Evolutionary conservation across 2,888 invertebrate genomes (phyloP).

Genomic region (Drosophila emarginata): DNA sequence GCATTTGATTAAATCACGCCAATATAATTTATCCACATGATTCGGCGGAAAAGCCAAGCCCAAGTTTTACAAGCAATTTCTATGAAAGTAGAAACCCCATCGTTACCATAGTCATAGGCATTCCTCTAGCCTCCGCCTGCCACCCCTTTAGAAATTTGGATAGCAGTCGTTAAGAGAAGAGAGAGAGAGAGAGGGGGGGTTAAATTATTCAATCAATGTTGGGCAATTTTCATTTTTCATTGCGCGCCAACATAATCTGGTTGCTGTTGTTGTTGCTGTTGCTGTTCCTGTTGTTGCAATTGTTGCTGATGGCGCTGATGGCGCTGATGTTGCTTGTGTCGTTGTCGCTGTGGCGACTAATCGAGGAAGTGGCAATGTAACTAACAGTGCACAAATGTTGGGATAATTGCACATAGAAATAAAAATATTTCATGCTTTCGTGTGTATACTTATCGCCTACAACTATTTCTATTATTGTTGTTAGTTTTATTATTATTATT

Average conservation of each 20-base stretch:
- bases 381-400: slow-evolving; percentile 1
- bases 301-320: slow-evolving; percentile 30
- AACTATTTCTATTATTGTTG: slow-evolving; percentile 27
- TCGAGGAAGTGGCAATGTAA: slow-evolving; percentile 61
- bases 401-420: slow-evolving; percentile 18
- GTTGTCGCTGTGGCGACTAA: slow-evolving; percentile 19
- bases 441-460: slow-evolving; percentile 31
- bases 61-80: slow-evolving; percentile 2
- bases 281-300: slow-evolving; percentile 25
- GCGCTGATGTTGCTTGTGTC: slow-evolving; percentile 6
- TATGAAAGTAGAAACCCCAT: slow-evolving; percentile 6
- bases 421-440: slow-evolving; percentile 22
- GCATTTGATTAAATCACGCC: slow-evolving; percentile 14
- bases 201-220: slow-evolving; percentile 76
- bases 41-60: slow-evolving; percentile 8
- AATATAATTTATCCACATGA: slow-evolving; percentile 12
- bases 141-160: not conserved
- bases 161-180: not conserved
- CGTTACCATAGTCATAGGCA: not conserved
- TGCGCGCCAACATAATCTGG: slow-evolving; percentile 44
- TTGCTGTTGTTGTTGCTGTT: slow-evolving; percentile 16
- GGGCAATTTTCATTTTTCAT: slow-evolving; percentile 53
- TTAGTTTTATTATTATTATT: slow-evolving; percentile 22
- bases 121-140: too few relatives aligned
- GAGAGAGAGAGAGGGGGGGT: slow-evolving; percentile 10